phyloP scores from a whole-genome alignment of 2,113 vertebrate genomes.

The Odocoileus hemionus region DNA sequence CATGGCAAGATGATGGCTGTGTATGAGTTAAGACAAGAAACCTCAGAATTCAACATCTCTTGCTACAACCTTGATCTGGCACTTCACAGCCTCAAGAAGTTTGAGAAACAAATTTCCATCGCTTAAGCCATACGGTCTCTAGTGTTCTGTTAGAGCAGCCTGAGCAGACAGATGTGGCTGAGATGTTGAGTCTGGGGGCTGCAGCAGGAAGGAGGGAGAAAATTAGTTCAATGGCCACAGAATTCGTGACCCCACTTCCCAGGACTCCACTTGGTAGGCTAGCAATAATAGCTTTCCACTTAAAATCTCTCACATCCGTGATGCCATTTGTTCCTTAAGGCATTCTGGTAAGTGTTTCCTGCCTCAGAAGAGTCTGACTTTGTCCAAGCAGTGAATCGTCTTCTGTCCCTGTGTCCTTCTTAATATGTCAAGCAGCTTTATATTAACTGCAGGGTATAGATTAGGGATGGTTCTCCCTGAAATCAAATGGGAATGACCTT shows the following conservation, averaged over 20 bases:
- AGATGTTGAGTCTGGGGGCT: not conserved
- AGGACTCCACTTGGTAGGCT: too few species aligned
- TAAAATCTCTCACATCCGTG: not conserved
- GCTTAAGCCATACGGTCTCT: not conserved
- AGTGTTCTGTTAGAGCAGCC: not conserved
- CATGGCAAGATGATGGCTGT: fast-evolving
- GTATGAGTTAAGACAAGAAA: not conserved
- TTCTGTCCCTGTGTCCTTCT: not conserved
- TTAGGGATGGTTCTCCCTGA: not conserved
- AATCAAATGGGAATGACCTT: not conserved
- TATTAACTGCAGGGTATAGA: not conserved
- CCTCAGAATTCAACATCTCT: not conserved
- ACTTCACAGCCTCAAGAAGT: not conserved
- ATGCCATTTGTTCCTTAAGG: not conserved
- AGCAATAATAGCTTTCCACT: not conserved
- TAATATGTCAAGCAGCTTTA: not conserved
- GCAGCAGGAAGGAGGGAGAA: not conserved
- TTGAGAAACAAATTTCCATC: not conserved
- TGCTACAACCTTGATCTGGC: not conserved
- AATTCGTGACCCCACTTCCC: not conserved
- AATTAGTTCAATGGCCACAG: not conserved
- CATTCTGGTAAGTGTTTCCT: not conserved
- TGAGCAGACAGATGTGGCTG: too few species aligned
- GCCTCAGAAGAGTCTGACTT: not conserved
- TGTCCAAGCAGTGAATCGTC: not conserved